Conservation (phyloP, 2,797 vertebrate species). For the Phoebastria nigripes region DNA sequence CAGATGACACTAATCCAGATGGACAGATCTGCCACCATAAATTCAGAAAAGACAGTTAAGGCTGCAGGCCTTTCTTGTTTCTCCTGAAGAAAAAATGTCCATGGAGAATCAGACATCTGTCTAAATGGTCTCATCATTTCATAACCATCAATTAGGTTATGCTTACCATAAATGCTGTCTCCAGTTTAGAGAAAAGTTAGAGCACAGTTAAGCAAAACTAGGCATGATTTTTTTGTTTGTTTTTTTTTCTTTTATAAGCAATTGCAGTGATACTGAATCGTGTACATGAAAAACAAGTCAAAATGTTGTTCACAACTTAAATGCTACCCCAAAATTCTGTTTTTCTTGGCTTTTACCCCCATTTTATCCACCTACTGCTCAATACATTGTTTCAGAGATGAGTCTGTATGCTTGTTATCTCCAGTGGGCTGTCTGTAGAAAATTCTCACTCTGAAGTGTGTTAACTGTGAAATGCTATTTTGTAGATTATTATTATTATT, state of each 20-base stretch:
- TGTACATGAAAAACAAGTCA: background rate
- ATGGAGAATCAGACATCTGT: conserved; percentile 26
- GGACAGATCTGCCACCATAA: conserved; percentile 46
- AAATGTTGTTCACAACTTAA: background rate
- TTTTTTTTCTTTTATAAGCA: background rate
- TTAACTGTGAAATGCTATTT: background rate
- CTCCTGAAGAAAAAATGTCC: conserved; percentile 11
- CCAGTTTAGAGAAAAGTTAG: background rate
- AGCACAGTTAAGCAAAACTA: background rate
- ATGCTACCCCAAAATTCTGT: background rate
- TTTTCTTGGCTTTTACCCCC: background rate
- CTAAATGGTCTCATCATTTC: conserved; percentile 12
- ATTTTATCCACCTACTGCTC: background rate
- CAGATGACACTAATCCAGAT: conserved; percentile 35
- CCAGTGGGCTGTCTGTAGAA: background rate
- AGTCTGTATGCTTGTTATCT: background rate
- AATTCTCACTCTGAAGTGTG: background rate
- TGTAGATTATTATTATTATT: background rate
- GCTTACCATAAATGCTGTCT: background rate
- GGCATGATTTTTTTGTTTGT: background rate
- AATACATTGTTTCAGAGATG: background rate
- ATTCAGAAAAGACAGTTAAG: conserved; percentile 23
- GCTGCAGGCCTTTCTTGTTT: conserved; percentile 28
- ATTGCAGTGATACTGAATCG: background rate
- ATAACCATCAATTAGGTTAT: background rate